Evolutionary conservation across 2,888 invertebrate species (phyloP).

Genomic region (Amaurobius ferox): DNA sequence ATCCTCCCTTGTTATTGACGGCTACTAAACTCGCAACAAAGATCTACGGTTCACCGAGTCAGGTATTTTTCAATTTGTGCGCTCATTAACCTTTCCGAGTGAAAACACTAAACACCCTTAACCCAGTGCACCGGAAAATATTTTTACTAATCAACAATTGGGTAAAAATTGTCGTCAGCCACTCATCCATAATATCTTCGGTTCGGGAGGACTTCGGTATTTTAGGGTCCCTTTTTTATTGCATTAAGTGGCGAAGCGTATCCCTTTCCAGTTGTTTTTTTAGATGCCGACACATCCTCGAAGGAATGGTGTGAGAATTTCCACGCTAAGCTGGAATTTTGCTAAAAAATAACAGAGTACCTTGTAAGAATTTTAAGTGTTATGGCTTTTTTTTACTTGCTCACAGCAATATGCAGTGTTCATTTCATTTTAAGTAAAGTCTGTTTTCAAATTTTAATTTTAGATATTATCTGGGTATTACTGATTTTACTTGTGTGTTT

Average conservation of each 20-base stretch:
- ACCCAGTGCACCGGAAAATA: slow-evolving; percentile 45
- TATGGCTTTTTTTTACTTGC: too few relatives aligned
- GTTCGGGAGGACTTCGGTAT: slow-evolving; percentile 16
- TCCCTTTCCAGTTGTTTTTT: neutral
- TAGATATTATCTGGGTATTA: too few relatives aligned
- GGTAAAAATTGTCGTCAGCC: slow-evolving; percentile 16
- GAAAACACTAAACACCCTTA: slow-evolving; percentile 41
- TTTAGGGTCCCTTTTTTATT: slow-evolving; percentile 12
- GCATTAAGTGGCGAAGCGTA: neutral
- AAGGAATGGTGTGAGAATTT: slow-evolving; percentile 4
- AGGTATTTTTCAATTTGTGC: slow-evolving; percentile 30
- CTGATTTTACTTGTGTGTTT: too few relatives aligned
- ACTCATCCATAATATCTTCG: slow-evolving; percentile 22
- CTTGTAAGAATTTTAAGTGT: too few relatives aligned
- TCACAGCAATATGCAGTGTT: too few relatives aligned
- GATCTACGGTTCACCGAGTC: slow-evolving; percentile 25
- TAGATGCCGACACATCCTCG: neutral
- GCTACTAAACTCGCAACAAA: slow-evolving; percentile 13
- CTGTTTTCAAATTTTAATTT: too few relatives aligned
- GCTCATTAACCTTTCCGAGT: slow-evolving; percentile 27
- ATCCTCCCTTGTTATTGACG: neutral
- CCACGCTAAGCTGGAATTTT: neutral
- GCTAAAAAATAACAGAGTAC: neutral
- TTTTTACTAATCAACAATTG: slow-evolving; percentile 18
- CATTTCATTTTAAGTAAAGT: too few relatives aligned